These are phyloP conservation scores for Merluccius polli DNA, from an alignment of 2,797 vertebrate species.

Conservation along the genomic window DNA sequence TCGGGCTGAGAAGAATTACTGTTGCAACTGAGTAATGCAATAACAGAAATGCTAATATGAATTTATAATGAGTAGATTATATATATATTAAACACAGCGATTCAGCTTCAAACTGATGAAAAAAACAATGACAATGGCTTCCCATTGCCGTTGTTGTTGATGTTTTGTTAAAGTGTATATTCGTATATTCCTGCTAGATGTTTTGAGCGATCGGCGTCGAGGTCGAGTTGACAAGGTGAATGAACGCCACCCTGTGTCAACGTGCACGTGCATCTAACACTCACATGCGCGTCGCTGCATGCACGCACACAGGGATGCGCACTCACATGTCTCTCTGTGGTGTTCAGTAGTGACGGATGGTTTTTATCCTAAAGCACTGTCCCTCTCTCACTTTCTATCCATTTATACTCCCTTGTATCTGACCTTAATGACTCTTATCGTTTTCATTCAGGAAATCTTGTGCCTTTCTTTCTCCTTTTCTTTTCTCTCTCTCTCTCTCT, in stretches of 20 bases:
- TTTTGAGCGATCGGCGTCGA: conserved; percentile 62
- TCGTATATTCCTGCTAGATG: conserved; percentile 26
- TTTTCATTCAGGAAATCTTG: not conserved
- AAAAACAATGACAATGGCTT: too few species aligned
- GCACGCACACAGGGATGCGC: not conserved
- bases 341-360: too few species aligned
- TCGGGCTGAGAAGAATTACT: too few species aligned
- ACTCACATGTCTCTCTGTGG: too few species aligned
- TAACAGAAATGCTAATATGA: too few species aligned
- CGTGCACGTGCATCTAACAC: not conserved
- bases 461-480: not conserved
- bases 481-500: not conserved
- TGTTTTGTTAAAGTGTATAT: conserved; percentile 49
- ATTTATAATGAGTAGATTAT: too few species aligned
- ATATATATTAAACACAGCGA: too few species aligned
- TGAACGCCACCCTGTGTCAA: not conserved
- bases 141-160: too few species aligned
- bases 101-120: too few species aligned
- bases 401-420: not conserved
- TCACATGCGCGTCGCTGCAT: not conserved
- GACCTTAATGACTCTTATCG: not conserved
- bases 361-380: conserved; percentile 3
- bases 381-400: conserved; percentile 37
- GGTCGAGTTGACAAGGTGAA: conserved; percentile 35
- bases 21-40: too few species aligned